Percentiles rank a stretch among this genome's conserved stretches.
Conservation (phyloP, 2,797 vertebrate genomes). For the Myotis myotis region DNA sequence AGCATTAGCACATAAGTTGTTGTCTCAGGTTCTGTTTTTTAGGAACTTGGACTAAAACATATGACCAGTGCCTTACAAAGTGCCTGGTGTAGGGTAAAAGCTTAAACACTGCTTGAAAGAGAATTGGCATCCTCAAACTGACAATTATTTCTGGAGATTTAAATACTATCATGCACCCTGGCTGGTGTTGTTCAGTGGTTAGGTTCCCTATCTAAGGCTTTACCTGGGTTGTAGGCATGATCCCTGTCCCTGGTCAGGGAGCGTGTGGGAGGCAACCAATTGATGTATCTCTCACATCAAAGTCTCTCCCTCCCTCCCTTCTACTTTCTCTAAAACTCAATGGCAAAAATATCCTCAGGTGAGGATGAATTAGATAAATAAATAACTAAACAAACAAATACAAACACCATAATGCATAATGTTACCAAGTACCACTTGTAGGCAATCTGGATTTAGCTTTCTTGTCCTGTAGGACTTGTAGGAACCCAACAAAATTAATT, state of each 20-base stretch:
- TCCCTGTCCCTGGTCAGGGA: neutral
- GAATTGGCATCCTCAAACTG: neutral
- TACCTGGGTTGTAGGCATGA: neutral
- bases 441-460: neutral
- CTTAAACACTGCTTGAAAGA: neutral
- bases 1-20: neutral
- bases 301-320: neutral
- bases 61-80: neutral
- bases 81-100: neutral
- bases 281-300: neutral
- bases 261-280: neutral
- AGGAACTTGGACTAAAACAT: neutral
- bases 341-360: neutral
- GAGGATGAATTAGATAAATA: neutral
- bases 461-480: neutral
- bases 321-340: neutral
- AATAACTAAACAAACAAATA: neutral
- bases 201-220: neutral
- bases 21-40: neutral
- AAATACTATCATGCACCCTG: neutral
- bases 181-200: neutral
- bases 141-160: neutral
- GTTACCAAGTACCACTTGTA: neutral
- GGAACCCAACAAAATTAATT: neutral
- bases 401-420: neutral